These are phyloP conservation scores for Ennomos fuscantarius DNA, from an alignment of 2,888 invertebrate genomes.

Conservation along the genomic window DNA sequence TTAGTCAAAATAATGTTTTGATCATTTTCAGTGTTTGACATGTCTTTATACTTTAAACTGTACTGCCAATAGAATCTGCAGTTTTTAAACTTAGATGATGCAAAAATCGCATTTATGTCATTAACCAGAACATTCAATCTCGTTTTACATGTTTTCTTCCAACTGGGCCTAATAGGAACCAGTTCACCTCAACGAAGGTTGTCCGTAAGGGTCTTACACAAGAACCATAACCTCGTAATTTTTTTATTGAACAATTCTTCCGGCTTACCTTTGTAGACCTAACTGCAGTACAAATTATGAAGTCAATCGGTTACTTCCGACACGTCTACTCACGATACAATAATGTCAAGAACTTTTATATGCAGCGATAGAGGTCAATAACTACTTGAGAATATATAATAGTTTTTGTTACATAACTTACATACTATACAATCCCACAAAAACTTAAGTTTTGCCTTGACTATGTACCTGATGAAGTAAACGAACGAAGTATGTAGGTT, in stretches of 20 bases:
- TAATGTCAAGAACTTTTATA: constrained; percentile 64
- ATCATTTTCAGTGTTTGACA: no score
- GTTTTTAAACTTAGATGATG: no score
- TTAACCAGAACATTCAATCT: neutral
- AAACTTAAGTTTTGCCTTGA: neutral
- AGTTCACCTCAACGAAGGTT: constrained; percentile 59
- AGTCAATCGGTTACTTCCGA: constrained; percentile 51
- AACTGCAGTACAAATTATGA: constrained; percentile 26
- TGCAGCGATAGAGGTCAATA: constrained; percentile 50
- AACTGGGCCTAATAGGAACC: constrained; percentile 48
- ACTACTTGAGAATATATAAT: constrained; percentile 28
- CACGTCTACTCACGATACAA: constrained; percentile 46
- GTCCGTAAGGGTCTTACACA: constrained; percentile 42
- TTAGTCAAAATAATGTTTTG: no score
- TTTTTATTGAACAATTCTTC: constrained; percentile 55
- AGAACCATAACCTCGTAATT: constrained; percentile 50
- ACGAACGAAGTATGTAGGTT: no score
- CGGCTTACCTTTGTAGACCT: constrained; percentile 49
- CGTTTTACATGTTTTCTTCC: constrained; percentile 8
- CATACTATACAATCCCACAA: neutral
- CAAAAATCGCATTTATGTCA: no score
- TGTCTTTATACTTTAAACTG: no score
- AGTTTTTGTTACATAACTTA: constrained; percentile 8
- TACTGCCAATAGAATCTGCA: no score
- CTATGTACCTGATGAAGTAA: neutral